Conservation (phyloP, 2,797 vertebrate genomes). For the Cryptoprocta ferox region DNA sequence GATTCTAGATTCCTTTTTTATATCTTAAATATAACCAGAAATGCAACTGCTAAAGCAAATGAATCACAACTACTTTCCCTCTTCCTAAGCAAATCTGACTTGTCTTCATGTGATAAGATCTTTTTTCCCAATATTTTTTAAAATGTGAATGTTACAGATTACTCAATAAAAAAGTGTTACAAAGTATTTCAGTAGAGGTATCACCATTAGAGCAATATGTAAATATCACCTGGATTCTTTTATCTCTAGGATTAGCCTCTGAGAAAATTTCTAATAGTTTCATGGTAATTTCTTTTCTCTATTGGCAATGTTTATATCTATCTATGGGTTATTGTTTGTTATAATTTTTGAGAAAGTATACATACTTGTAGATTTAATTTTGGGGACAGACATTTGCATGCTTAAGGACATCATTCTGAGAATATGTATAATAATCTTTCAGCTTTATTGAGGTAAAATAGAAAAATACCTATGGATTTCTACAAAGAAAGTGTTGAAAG, state of each 20-base stretch:
- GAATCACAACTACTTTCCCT: not conserved
- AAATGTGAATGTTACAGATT: constrained; percentile 18
- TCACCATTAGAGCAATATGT: not conserved
- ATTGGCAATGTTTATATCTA: not conserved
- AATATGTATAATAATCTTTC: not conserved
- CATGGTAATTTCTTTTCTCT: not conserved
- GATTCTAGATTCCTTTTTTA: not conserved
- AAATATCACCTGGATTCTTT: not conserved
- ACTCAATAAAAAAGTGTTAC: not conserved
- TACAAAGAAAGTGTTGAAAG: not conserved
- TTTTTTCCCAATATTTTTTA: not conserved
- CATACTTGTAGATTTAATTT: not conserved
- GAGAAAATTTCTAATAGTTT: not conserved
- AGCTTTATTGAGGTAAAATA: not conserved
- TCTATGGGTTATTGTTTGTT: not conserved
- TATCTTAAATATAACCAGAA: not conserved
- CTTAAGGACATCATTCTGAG: not conserved
- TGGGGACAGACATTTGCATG: not conserved
- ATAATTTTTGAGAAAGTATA: not conserved
- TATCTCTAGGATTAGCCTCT: not conserved
- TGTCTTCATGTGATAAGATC: not conserved
- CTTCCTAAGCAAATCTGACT: not conserved
- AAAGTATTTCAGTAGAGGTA: not conserved
- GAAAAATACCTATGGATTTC: not conserved
- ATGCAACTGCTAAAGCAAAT: not conserved